phyloP scores from a whole-genome alignment of 1,140 invertebrate genomes.

The Leptoteleia sp. region DNA sequence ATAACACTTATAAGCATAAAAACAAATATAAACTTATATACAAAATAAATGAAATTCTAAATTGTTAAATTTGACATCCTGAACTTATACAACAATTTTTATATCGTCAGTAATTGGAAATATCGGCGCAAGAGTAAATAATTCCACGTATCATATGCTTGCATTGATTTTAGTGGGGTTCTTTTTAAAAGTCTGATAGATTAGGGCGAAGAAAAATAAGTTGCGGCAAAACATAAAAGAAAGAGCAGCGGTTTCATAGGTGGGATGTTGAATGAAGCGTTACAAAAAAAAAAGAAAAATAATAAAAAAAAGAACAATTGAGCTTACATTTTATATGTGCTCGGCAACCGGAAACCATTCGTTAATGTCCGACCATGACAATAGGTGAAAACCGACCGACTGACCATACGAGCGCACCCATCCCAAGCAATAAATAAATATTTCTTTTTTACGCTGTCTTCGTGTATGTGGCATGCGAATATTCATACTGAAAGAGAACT shows the following conservation, averaged over 20 bases:
- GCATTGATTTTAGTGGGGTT: conserved; percentile 30
- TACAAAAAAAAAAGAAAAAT: too few species aligned
- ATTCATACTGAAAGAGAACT: conserved; percentile 24
- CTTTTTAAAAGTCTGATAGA: conserved; percentile 24
- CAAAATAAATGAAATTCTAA: too few species aligned
- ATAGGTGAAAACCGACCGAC: conserved; percentile 66
- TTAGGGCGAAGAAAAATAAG: conserved; percentile 54
- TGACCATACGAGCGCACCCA: conserved; percentile 56
- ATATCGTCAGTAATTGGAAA: conserved; percentile 39
- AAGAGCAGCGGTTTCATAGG: conserved; percentile 27
- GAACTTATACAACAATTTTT: too few species aligned
- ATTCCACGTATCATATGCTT: background rate
- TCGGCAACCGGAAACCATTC: conserved; percentile 71
- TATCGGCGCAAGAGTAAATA: conserved; percentile 1
- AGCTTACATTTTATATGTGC: conserved; percentile 70
- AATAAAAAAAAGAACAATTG: conserved; percentile 69
- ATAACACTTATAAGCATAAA: too few species aligned
- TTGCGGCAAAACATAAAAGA: conserved; percentile 35
- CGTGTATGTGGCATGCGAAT: conserved; percentile 19
- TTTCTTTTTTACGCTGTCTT: conserved; percentile 56
- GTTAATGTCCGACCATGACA: conserved; percentile 74
- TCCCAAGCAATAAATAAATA: conserved; percentile 73
- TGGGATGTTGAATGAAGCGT: conserved; percentile 61
- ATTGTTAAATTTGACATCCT: too few species aligned
- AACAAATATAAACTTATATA: too few species aligned